Evolutionary conservation across 2,888 invertebrate genomes (phyloP).

Genomic region (Aleiodes testaceus): DNA sequence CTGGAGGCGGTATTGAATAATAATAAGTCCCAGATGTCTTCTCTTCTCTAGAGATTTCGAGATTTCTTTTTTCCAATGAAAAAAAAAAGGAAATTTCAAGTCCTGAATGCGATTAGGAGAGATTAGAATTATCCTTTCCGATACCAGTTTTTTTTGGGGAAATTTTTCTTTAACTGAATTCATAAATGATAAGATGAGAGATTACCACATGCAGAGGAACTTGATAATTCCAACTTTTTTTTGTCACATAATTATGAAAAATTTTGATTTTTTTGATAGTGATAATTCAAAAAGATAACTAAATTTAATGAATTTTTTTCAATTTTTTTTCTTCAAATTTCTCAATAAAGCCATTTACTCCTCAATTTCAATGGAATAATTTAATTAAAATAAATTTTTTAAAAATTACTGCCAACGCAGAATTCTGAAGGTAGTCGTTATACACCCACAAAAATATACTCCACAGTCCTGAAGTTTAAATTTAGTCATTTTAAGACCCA

Average conservation of each 20-base stretch:
- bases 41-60: no score
- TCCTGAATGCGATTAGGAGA: no score
- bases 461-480: slow-evolving; percentile 45
- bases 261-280: neutral
- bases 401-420: neutral
- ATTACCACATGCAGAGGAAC: slow-evolving; percentile 7
- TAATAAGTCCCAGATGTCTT: no score
- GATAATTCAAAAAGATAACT: no score
- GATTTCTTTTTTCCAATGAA: no score
- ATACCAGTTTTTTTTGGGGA: no score
- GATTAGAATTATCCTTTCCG: no score
- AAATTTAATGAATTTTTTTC: neutral
- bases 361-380: slow-evolving; percentile 3
- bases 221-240: neutral
- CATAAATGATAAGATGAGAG: neutral
- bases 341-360: no score
- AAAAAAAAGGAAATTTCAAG: no score
- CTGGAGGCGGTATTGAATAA: neutral
- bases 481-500: slow-evolving; percentile 51
- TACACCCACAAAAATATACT: slow-evolving; percentile 23
- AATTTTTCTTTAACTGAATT: no score
- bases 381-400: neutral
- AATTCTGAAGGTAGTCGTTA: slow-evolving; percentile 12
- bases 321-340: no score
- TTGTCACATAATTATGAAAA: slow-evolving; percentile 2